phyloP scores from a whole-genome alignment of 2,113 vertebrate species.

The Rallus limicola region DNA sequence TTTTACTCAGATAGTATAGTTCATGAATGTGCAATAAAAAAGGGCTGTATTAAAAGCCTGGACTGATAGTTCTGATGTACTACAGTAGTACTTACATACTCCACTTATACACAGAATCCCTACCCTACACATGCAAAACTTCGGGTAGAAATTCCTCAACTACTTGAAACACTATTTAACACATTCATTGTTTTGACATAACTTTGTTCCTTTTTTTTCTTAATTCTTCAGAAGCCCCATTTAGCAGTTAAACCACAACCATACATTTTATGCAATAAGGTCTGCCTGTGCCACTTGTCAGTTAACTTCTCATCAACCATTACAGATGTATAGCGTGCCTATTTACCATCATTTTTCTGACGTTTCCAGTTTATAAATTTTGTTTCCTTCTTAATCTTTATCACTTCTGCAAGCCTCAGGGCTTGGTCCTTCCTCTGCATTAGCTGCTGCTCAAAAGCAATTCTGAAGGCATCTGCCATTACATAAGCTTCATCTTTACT shows the following conservation, averaged over 20 bases:
- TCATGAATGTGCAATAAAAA: not conserved
- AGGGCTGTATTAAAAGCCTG: not conserved
- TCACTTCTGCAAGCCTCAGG: slow-evolving; percentile 77
- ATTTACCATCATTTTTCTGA: slow-evolving; percentile 72
- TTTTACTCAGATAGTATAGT: not conserved
- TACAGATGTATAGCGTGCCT: not conserved
- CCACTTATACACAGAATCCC: not conserved
- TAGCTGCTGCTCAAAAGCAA: slow-evolving; percentile 92
- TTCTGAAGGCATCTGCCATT: slow-evolving; percentile 90
- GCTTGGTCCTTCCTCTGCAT: slow-evolving; percentile 85
- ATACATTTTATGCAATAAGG: not conserved
- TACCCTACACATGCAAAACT: not conserved
- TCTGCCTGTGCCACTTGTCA: not conserved
- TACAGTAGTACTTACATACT: not conserved
- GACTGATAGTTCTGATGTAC: not conserved
- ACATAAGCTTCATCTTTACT: slow-evolving; percentile 87
- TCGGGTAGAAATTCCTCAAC: not conserved
- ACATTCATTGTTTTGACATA: not conserved
- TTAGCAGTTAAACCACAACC: not conserved
- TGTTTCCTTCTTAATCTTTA: slow-evolving; percentile 66
- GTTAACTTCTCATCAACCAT: not conserved
- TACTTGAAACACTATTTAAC: not conserved
- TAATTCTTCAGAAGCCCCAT: not conserved
- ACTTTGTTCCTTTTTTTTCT: not conserved
- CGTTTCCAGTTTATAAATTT: slow-evolving; percentile 63